A percentile compares a stretch with the other conserved stretches of the same genome.
phyloP scores from a whole-genome alignment of 2,113 vertebrate species.

The Grantiella picta region DNA sequence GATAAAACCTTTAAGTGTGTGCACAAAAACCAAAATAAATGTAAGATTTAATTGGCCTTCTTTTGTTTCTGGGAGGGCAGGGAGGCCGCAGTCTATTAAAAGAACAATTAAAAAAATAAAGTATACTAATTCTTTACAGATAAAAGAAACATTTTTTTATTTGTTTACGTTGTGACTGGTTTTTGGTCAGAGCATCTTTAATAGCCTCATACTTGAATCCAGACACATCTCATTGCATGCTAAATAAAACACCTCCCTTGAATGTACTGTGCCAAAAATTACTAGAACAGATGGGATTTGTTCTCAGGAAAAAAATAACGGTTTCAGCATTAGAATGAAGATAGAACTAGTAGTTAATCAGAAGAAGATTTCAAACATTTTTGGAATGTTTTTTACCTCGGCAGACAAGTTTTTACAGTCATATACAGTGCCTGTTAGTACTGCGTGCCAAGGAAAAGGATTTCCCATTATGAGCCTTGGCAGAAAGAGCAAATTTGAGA shows the following conservation, averaged over 20 bases:
- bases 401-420: conserved; percentile 13
- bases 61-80: neutral
- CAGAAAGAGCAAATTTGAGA: neutral
- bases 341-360: neutral
- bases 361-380: conserved; percentile 37
- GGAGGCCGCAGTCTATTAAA: neutral
- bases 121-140: neutral
- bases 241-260: conserved; percentile 24
- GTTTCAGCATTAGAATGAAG: neutral
- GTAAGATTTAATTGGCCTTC: neutral
- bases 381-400: neutral
- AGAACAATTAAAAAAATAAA: neutral
- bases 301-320: neutral
- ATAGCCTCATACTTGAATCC: neutral
- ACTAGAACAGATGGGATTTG: conserved; percentile 8
- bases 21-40: neutral
- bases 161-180: neutral
- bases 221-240: neutral
- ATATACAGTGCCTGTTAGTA: neutral
- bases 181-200: neutral
- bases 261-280: neutral
- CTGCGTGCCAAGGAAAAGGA: neutral
- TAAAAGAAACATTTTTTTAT: neutral
- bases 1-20: neutral
- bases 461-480: neutral